A percentile compares a stretch with the other conserved stretches of the same genome.
Evolutionary conservation across 2,888 invertebrate genomes (phyloP).

Genomic region (Homarus gammarus): DNA sequence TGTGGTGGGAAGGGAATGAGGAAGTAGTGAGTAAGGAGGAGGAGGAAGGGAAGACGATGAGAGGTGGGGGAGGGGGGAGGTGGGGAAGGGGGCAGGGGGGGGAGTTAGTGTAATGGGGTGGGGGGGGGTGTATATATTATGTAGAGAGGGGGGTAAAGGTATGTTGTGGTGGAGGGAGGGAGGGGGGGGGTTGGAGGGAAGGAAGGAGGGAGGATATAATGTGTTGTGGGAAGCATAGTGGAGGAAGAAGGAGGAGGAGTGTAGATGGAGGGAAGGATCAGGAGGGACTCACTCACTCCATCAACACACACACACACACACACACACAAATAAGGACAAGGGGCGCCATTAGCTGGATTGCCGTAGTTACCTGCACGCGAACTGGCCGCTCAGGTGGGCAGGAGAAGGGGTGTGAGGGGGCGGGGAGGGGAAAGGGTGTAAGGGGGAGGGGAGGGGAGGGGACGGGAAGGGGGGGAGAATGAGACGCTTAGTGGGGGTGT

Average conservation of each 20-base stretch:
- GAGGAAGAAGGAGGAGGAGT: not conserved
- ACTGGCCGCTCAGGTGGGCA: no score
- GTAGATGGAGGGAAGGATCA: no score
- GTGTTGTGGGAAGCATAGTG: not conserved
- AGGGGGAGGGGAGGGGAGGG: not conserved
- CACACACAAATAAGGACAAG: no score
- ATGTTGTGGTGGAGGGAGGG: not conserved
- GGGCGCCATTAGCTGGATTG: no score
- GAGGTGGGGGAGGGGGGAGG: not conserved
- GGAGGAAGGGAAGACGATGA: not conserved
- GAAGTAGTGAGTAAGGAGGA: not conserved
- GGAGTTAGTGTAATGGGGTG: not conserved
- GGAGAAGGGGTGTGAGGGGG: no score
- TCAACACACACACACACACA: no score
- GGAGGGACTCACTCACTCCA: no score
- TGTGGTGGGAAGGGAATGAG: not conserved
- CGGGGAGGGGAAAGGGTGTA: no score
- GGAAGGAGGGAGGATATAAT: no score
- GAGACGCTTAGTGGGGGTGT: not conserved
- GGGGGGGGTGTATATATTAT: not conserved
- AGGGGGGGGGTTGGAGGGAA: slow-evolving; percentile 13
- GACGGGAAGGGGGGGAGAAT: not conserved
- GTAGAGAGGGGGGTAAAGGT: slow-evolving; percentile 1
- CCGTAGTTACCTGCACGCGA: no score
- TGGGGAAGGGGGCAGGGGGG: not conserved